Base-by-base conservation (phyloP, 2,888 invertebrate genomes). In the Cantharis flavilabris region DNA sequence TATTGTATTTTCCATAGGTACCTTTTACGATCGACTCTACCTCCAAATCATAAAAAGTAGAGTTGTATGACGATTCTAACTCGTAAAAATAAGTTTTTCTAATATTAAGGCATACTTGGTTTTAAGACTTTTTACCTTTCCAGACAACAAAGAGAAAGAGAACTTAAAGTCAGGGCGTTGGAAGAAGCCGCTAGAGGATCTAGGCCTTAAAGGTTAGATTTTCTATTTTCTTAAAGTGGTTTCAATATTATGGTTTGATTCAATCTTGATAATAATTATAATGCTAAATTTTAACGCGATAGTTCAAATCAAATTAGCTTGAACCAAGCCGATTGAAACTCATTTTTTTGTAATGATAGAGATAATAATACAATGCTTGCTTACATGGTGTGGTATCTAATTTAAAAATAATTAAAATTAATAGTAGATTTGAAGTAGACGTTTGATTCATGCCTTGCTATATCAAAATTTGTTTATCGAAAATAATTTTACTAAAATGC, bases 151-250 rank as follows among this genome's bases (percentile, higher is more conserved):
- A 93, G 95, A 83, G 95, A 96, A 86, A 92, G 95, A 82, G 95
- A 96, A 89, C 91, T 96, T 85, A 96, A 96, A 90, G 94, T 96
- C 86, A 92, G 96, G 86, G 95, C 95, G 82, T 90, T 96, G 84
- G 96, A 96, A 90, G 95, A 96, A 90, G 96, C 96, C 81, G 95
- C 96, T 82, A 92, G 95, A 86, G 94, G 92, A 85, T 92, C 92
- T 82, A 89, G 92, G 86, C 90, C 90, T 84, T 91, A 89, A 88
- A 33, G 70, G 76, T 76, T 23, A 65, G 72, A n/a, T 26, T 62
- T 9, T 23, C 20, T 49, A n/a, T 16, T 69, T 63, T 30, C 74
- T 69, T 16, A 65, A 30, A 67, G 23, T 13, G 23, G 28, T 62
- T 20, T 33, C 67, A 67, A n/a, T 65, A 64, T 30, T 72, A 65